Percentiles rank a stretch among this genome's conserved stretches.
These are phyloP conservation scores for Hydropsyche tenuis DNA, from an alignment of 1,140 invertebrate genomes.

Conservation along the genomic window DNA sequence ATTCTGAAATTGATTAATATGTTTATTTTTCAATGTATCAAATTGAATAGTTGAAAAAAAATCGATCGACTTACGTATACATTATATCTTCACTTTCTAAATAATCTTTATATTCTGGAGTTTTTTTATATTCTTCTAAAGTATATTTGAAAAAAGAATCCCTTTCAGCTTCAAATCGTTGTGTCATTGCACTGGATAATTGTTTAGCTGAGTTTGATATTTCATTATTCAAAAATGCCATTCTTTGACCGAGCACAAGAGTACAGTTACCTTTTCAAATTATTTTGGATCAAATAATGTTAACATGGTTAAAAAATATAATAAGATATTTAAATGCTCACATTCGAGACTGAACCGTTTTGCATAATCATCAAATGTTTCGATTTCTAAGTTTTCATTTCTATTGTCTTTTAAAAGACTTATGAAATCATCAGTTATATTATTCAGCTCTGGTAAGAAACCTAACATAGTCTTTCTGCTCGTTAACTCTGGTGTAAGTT, in stretches of 20 bases:
- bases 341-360: conserved; percentile 82
- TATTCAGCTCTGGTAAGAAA: conserved; percentile 79
- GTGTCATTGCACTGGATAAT: conserved; percentile 73
- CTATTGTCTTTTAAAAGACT: conserved; percentile 67
- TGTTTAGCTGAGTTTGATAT: conserved; percentile 63
- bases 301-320: not conserved
- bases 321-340: conserved; percentile 57
- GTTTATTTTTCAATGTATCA: not conserved
- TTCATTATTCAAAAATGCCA: conserved; percentile 77
- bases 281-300: conserved; percentile 7
- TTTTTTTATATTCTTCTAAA: conserved; percentile 82
- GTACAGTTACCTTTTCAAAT: conserved; percentile 70
- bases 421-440: conserved; percentile 81
- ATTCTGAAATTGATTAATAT: conserved; percentile 62
- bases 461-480: conserved; percentile 76
- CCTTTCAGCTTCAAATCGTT: conserved; percentile 76
- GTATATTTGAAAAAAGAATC: conserved; percentile 84
- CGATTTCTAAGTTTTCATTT: conserved; percentile 60
- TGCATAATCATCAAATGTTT: conserved; percentile 74
- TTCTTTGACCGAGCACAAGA: conserved; percentile 76
- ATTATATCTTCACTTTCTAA: conserved; percentile 78
- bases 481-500: conserved; percentile 78
- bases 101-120: conserved; percentile 74
- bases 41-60: too few relatives aligned
- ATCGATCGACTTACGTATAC: conserved; percentile 65